Base-by-base conservation (phyloP, 2,888 invertebrate genomes). In the Lysandra bellargus region DNA sequence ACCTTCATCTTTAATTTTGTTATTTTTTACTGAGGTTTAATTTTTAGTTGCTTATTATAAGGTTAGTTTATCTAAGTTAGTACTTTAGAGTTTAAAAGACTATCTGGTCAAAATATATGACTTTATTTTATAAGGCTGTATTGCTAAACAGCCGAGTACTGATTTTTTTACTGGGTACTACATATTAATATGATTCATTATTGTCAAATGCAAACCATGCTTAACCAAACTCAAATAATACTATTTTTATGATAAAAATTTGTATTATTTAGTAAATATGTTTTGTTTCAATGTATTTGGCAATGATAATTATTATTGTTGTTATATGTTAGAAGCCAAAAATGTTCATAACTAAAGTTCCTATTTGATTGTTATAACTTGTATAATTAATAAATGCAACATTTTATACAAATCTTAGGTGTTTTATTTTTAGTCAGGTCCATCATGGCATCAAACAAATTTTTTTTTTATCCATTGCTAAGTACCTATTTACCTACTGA, bases 371-470 rank as follows among this genome's bases (percentile, higher is more conserved):
- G 12, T 53, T 53, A 30, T 74, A 37, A 57, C 17, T 57, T 14
- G 57, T 49, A 49, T 49, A 49, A 30, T 74, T 40, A 81, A 80
- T 81, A 81, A 82, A 82, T 81, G 80, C 80, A 81, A 80, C 80
- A 79, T 78, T 79, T 80, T 57, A 78, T 81, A 72, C 12, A 53
- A 76, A 14, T 30, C 53, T 12, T 53, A 57, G 57, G 57, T 57
- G 53, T 57, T 17, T 57, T 3, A 57, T 57, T 57, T 57, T 57
- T 57, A 17, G 12, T 2, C 44, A 44, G 9, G 49, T 12, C 0
- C 9, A 49, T 49, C 49, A 49, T 49, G 9, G 49, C 49, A 49
- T 9, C 12, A 12, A 49, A 2, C 12, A 49, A 49, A 49, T 49
- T 44, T 49, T 9, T 49, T 37, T 40, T 40, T 40, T 5, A 40